Evolutionary conservation across 2,113 vertebrate species (phyloP).

Genomic region (Toxotes jaculatrix): DNA sequence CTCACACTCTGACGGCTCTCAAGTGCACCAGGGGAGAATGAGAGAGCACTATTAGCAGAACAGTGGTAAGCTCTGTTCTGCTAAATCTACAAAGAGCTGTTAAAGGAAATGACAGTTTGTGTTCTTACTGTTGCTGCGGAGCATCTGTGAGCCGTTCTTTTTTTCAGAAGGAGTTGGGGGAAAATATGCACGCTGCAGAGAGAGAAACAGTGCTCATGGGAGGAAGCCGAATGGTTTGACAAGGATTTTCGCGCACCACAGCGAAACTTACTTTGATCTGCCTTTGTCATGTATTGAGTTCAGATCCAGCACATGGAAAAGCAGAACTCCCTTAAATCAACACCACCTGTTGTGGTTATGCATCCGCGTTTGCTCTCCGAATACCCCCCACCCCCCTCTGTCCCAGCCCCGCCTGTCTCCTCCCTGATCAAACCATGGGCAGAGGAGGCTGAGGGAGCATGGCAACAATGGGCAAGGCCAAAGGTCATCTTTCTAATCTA

Average conservation of each 20-base stretch:
- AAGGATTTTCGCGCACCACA: constrained; percentile 75
- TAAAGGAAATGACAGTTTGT: constrained; percentile 76
- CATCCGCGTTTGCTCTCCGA: constrained; percentile 60
- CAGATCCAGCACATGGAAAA: constrained; percentile 71
- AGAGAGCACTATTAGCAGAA: constrained; percentile 51
- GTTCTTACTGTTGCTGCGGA: constrained; percentile 63
- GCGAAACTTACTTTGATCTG: constrained; percentile 79
- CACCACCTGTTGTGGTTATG: constrained; percentile 83
- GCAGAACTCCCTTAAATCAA: constrained; percentile 80
- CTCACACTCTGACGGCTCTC: constrained; percentile 22
- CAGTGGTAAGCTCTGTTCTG: constrained; percentile 52
- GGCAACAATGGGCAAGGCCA: constrained; percentile 80
- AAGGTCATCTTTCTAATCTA: constrained; percentile 76
- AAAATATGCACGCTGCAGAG: constrained; percentile 45
- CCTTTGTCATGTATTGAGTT: constrained; percentile 77
- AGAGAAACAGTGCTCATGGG: constrained; percentile 63
- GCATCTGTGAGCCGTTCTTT: constrained; percentile 74
- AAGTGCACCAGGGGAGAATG: constrained; percentile 36
- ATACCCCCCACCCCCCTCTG: constrained; percentile 17
- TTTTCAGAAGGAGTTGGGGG: constrained; percentile 46
- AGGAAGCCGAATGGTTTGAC: constrained; percentile 74
- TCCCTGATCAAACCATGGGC: constrained; percentile 48
- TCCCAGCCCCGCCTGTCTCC: constrained; percentile 34
- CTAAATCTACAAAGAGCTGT: constrained; percentile 64
- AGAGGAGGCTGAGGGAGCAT: constrained; percentile 76